These are phyloP conservation scores for Asteroscopus sphinx DNA, from an alignment of 2,888 invertebrate genomes.

Conservation along the genomic window DNA sequence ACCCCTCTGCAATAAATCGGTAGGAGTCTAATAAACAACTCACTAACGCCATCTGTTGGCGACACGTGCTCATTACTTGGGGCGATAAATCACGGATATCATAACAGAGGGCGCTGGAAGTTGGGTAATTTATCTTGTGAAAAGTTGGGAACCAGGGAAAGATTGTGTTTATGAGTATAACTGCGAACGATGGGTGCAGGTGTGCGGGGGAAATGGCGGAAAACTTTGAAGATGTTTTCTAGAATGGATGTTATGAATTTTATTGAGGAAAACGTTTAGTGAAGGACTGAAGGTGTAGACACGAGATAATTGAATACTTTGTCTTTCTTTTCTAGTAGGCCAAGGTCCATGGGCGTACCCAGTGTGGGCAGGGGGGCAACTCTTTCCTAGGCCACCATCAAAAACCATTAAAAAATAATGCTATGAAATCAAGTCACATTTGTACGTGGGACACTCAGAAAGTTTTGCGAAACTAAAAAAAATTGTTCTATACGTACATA, in stretches of 20 bases:
- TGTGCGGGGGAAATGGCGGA: slow-evolving; percentile 44
- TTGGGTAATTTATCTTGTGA: slow-evolving; percentile 76
- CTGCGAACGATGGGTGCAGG: slow-evolving; percentile 54
- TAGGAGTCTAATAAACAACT: slow-evolving; percentile 74
- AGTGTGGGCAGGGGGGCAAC: too few relatives aligned
- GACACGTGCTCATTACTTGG: slow-evolving; percentile 77
- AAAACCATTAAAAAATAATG: too few relatives aligned
- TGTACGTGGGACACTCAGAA: too few relatives aligned
- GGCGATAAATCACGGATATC: slow-evolving; percentile 79
- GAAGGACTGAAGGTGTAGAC: neutral
- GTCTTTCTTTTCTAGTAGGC: neutral
- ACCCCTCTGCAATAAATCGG: slow-evolving; percentile 74
- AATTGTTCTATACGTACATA: too few relatives aligned
- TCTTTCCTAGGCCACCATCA: too few relatives aligned
- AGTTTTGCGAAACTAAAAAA: too few relatives aligned
- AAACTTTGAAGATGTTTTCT: slow-evolving; percentile 47
- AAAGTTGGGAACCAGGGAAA: slow-evolving; percentile 67
- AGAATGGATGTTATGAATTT: slow-evolving; percentile 5
- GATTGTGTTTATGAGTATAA: slow-evolving; percentile 79
- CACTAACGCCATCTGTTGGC: slow-evolving; percentile 78
- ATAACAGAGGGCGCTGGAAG: slow-evolving; percentile 82
- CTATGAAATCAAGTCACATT: too few relatives aligned
- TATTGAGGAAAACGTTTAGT: slow-evolving; percentile 10
- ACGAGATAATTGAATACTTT: neutral
- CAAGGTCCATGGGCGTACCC: too few relatives aligned